Percentiles rank a stretch among this genome's conserved stretches.
These are phyloP conservation scores for Plemyria rubiginata DNA, from an alignment of 2,888 invertebrate species.

Conservation along the genomic window DNA sequence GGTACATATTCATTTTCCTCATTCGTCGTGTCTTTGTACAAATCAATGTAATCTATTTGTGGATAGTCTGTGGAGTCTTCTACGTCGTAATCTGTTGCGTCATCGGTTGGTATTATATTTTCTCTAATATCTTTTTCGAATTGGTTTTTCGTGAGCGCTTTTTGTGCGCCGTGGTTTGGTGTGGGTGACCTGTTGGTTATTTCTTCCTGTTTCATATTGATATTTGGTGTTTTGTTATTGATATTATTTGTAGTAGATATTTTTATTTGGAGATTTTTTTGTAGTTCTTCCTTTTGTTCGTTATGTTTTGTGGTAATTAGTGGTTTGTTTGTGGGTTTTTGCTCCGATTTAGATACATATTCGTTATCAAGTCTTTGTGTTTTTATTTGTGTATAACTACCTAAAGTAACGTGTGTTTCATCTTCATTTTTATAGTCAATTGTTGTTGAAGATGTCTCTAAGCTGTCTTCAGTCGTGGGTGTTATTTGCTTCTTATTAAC, in stretches of 20 bases:
- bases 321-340: not conserved
- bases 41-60: constrained; percentile 27
- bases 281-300: not conserved
- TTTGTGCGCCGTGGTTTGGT: not conserved
- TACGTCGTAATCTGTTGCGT: constrained; percentile 52
- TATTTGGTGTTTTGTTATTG: constrained; percentile 29
- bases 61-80: constrained; percentile 41
- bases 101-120: constrained; percentile 56
- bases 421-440: not conserved
- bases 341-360: not conserved
- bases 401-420: not conserved
- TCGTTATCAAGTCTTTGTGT: not conserved
- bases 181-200: not conserved
- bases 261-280: not conserved
- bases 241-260: constrained; percentile 3
- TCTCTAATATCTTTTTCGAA: constrained; percentile 38
- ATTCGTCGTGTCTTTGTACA: constrained; percentile 33
- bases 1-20: constrained; percentile 28
- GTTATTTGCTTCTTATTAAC: not conserved
- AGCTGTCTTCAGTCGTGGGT: not conserved
- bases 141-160: constrained; percentile 15
- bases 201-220: constrained; percentile 14
- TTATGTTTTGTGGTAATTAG: not conserved
- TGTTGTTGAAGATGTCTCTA: not conserved
- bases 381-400: not conserved